Evolutionary conservation across 2,113 vertebrate genomes (phyloP).

Genomic region (Elaphurus davidianus): DNA sequence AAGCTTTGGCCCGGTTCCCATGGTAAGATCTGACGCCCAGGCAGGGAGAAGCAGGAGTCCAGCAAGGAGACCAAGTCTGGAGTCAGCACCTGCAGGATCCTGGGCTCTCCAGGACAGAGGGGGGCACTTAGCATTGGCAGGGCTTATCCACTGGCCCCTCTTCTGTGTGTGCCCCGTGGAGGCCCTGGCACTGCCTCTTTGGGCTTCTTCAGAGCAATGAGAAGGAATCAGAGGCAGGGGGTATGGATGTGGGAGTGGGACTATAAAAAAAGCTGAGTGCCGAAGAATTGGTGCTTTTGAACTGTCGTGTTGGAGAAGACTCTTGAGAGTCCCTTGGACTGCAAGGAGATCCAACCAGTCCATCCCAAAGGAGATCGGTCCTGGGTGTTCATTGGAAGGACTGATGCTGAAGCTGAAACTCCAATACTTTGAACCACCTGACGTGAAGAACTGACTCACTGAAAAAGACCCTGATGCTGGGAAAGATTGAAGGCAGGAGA

Average conservation of each 20-base stretch:
- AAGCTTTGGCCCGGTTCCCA: background rate
- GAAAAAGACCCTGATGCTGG: background rate
- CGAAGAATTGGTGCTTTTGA: background rate
- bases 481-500: background rate
- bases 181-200: background rate
- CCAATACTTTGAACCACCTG: background rate
- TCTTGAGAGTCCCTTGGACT: background rate
- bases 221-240: background rate
- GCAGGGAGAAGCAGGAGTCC: background rate
- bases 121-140: background rate
- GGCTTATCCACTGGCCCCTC: background rate
- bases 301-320: background rate
- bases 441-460: fast-evolving
- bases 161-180: background rate
- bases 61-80: background rate
- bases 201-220: background rate
- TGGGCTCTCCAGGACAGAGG: background rate
- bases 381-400: background rate
- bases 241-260: background rate
- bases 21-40: background rate
- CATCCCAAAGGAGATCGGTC: background rate
- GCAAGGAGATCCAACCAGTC: background rate
- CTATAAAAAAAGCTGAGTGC: background rate
- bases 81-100: background rate
- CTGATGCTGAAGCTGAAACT: background rate